A percentile compares a stretch with the other conserved stretches of the same genome.
phyloP scores from a whole-genome alignment of 2,797 vertebrate species.

The Megaceryle alcyon region DNA sequence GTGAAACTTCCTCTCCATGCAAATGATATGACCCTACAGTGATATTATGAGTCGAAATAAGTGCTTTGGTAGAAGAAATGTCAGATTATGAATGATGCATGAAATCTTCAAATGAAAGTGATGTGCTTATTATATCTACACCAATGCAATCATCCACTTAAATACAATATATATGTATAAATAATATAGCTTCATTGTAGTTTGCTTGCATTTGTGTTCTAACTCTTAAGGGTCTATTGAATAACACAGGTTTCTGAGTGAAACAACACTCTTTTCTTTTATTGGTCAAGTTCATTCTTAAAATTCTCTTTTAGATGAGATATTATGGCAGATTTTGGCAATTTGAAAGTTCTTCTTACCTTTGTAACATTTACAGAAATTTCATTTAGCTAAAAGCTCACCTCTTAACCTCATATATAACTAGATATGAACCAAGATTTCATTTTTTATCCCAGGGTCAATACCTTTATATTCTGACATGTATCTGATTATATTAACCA shows the following conservation, averaged over 20 bases:
- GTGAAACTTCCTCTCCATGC: background rate
- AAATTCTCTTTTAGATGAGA: background rate
- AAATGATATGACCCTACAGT: background rate
- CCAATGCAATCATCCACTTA: background rate
- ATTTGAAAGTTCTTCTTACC: background rate
- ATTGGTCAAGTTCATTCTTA: background rate
- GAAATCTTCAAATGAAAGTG: background rate
- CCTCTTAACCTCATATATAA: background rate
- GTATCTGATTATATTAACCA: background rate
- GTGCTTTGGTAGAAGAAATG: background rate
- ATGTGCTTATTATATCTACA: background rate
- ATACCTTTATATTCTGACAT: background rate
- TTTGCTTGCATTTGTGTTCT: background rate
- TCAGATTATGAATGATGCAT: background rate
- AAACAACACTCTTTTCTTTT: background rate
- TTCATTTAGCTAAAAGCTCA: background rate
- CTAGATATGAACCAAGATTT: background rate
- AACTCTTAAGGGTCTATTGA: background rate
- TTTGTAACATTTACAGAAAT: background rate
- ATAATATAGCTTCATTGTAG: background rate
- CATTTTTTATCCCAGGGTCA: background rate
- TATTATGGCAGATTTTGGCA: background rate
- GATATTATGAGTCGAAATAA: background rate
- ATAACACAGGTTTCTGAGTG: background rate
- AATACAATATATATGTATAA: background rate